A percentile compares a stretch with the other conserved stretches of the same genome.
Evolutionary conservation across 1,140 invertebrate genomes (phyloP).

Genomic region (Aphaenogaster ashmeadi): DNA sequence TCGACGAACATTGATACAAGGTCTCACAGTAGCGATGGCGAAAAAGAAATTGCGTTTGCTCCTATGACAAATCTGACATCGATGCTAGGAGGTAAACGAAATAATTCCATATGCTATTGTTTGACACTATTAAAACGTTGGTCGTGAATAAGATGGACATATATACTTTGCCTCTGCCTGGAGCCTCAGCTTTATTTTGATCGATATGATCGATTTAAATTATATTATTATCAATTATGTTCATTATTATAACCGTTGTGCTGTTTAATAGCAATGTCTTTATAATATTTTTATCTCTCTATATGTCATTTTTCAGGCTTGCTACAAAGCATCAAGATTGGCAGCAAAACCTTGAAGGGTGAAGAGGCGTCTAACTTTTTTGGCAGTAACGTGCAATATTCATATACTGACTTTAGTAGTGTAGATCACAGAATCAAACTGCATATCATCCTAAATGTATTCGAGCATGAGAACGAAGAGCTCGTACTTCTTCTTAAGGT

Average conservation of each 20-base stretch:
- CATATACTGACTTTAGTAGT: conserved; percentile 87
- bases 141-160: background rate
- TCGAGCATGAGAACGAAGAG: conserved; percentile 88
- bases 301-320: conserved; percentile 77
- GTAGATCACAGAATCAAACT: conserved; percentile 89
- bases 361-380: conserved; percentile 76
- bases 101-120: background rate
- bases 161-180: background rate
- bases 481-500: conserved; percentile 87
- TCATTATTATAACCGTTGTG: background rate
- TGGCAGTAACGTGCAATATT: conserved; percentile 85
- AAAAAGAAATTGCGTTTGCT: conserved; percentile 70
- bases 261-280: conserved; percentile 6
- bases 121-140: background rate
- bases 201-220: background rate
- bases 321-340: conserved; percentile 84
- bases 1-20: conserved; percentile 76
- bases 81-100: conserved; percentile 80
- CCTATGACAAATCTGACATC: conserved; percentile 82
- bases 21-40: conserved; percentile 69
- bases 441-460: conserved; percentile 88
- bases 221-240: background rate
- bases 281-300: conserved; percentile 9
- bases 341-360: conserved; percentile 72
- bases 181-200: conserved; percentile 1